These are phyloP conservation scores for Anas acuta DNA, from an alignment of 2,797 vertebrate genomes.

Conservation along the genomic window DNA sequence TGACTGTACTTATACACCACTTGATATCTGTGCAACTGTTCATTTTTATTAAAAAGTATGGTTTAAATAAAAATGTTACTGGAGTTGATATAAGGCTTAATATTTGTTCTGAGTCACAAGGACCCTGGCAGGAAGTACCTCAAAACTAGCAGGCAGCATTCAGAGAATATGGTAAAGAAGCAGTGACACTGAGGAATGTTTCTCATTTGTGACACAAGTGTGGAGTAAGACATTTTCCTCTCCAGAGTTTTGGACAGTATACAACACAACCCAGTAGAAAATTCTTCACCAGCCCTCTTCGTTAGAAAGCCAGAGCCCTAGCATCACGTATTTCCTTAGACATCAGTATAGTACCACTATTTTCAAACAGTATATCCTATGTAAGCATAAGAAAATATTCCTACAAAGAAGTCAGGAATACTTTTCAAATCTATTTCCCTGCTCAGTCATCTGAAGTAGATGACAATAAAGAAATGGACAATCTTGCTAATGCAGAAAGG, in stretches of 20 bases:
- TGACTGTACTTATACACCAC: not conserved
- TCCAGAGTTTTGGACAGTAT: not conserved
- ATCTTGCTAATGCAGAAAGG: not conserved
- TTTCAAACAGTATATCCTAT: not conserved
- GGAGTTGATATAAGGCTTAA: not conserved
- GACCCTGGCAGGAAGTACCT: not conserved
- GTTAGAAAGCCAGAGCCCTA: not conserved
- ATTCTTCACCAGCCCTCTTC: not conserved
- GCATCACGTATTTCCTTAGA: not conserved
- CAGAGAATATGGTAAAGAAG: not conserved
- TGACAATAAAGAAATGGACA: not conserved
- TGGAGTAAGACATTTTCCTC: not conserved
- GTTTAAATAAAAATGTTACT: not conserved
- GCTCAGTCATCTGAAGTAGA: not conserved
- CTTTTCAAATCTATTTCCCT: not conserved
- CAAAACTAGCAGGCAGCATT: not conserved
- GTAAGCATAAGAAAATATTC: not conserved
- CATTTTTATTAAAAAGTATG: not conserved
- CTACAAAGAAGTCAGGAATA: not conserved
- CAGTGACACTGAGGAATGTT: fast-evolving
- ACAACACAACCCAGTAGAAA: not conserved
- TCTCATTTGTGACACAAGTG: not conserved
- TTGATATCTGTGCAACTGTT: not conserved
- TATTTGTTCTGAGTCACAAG: not conserved
- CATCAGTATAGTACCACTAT: not conserved